Conservation (phyloP, 2,888 invertebrate genomes). For the Euplagia quadripunctaria region DNA sequence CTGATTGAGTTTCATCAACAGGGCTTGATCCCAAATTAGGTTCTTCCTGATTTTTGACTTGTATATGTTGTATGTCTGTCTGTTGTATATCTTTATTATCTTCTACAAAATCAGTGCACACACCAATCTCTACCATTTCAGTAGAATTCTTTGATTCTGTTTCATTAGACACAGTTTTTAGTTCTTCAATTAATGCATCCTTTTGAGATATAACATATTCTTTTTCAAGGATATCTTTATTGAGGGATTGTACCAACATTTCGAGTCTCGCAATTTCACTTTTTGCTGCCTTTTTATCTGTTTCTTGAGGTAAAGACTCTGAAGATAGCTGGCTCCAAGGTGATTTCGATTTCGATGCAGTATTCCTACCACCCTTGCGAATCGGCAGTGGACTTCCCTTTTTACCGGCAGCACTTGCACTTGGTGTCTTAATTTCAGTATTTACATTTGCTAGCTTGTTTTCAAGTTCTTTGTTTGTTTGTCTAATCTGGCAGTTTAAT, state of each 20-base stretch:
- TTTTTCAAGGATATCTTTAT: constrained; percentile 83
- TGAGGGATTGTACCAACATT: constrained; percentile 77
- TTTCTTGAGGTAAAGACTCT: constrained; percentile 74
- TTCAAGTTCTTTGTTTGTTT: constrained; percentile 86
- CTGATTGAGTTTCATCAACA: constrained; percentile 37
- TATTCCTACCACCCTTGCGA: constrained; percentile 78
- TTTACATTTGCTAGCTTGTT: constrained; percentile 75
- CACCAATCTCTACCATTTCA: constrained; percentile 64
- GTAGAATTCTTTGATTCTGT: constrained; percentile 43
- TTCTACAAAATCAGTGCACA: constrained; percentile 59
- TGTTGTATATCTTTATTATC: constrained; percentile 33
- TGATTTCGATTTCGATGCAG: constrained; percentile 78
- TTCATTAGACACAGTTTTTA: constrained; percentile 58
- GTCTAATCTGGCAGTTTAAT: constrained; percentile 84
- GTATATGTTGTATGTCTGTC: constrained; percentile 10
- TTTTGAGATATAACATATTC: constrained; percentile 79
- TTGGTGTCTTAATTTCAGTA: constrained; percentile 66
- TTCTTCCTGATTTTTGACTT: constrained; percentile 30
- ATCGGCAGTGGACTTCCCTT: constrained; percentile 77
- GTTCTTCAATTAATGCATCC: constrained; percentile 77
- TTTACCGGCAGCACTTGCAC: constrained; percentile 66
- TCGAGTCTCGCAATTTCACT: constrained; percentile 74
- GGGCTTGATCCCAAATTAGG: constrained; percentile 36
- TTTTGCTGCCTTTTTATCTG: constrained; percentile 75
- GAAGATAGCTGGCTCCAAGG: constrained; percentile 81